Conservation (phyloP, 92 coral and sea anemone species). For the Porites lobata region DNA sequence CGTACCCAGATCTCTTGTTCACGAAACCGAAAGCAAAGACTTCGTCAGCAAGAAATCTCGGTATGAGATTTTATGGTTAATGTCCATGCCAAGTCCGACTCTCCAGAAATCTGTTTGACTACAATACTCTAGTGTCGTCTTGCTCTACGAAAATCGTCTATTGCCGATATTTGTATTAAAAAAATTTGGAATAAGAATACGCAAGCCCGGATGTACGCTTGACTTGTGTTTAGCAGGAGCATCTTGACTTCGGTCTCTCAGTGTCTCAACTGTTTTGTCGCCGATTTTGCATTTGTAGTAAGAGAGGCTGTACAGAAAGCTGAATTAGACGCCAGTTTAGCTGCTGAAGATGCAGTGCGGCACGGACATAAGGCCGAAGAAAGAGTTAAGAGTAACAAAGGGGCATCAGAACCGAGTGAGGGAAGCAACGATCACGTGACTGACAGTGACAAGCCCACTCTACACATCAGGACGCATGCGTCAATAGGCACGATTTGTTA, state of each 20-base stretch:
- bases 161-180: no score
- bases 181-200: no score
- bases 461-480: slow-evolving; percentile 52
- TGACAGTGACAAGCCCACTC: slow-evolving; percentile 40
- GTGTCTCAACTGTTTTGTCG: neutral
- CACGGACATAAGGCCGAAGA: slow-evolving; percentile 94
- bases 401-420: slow-evolving; percentile 45
- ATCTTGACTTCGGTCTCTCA: neutral
- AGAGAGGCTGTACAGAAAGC: slow-evolving; percentile 96
- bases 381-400: slow-evolving; percentile 70
- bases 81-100: no score
- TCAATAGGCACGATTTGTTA: slow-evolving; percentile 27
- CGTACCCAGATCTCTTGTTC: no score
- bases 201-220: no score
- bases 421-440: slow-evolving; percentile 54
- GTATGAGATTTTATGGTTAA: no score
- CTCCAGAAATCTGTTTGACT: no score
- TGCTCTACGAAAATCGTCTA: no score
- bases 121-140: no score
- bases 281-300: slow-evolving; percentile 53
- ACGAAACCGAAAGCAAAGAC: no score
- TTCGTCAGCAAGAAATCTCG: no score
- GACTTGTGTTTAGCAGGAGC: no score
- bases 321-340: slow-evolving; percentile 92
- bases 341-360: slow-evolving; percentile 83